Base-by-base conservation (phyloP, 2,113 vertebrate species). In the Perca flavescens region DNA sequence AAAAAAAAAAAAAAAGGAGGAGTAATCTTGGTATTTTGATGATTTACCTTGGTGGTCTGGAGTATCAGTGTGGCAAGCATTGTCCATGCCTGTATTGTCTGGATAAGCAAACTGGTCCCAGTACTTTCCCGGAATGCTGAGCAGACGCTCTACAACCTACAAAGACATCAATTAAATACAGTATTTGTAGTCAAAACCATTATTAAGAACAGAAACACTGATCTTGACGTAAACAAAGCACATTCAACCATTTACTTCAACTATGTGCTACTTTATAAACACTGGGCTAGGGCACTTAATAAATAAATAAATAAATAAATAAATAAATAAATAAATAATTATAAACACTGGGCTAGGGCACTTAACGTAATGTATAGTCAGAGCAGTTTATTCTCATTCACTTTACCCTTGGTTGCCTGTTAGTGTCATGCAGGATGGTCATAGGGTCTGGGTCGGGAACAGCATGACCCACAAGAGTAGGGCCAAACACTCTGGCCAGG, bases 401-500 rank as follows among this genome's bases (percentile, higher is more conserved):
- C 34, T 34, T 78, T 68, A 97, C 98, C 97, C 95, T 96, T 57
- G 97, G 97, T 28, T 99, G 98, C 16, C 95, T 92, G 53, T 93
- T 97, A 0, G 96, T 97, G 89, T 99, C 97, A 0, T 97, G 95
- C 79, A 99, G 93, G 73, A 99, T 94, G 0, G 94, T 97, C 96
- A 97, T 89, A 0, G 97, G 96, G 72, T 98, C 96, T 36, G 97
- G 98, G 70, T 98, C 96, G 8, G 97, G 92, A 5, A 96, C 95
- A 0, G 96, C 96, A 2, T 98, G 97, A 28, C 96, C 98, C 0
- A 99, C 97, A 14, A 99, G 94, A 0, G 97, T 99, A 11, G 98
- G 98, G 3, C 97, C 98, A 89, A 99, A 99, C 57, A 99, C 94
- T 84, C 95, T 96, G 77, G 97, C 94, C 90, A 99, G 86, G 89